Percentiles rank a stretch among this genome's conserved stretches.
These are phyloP conservation scores for Leptinotarsa lineolata DNA, from an alignment of 1,140 invertebrate genomes.

Conservation along the genomic window DNA sequence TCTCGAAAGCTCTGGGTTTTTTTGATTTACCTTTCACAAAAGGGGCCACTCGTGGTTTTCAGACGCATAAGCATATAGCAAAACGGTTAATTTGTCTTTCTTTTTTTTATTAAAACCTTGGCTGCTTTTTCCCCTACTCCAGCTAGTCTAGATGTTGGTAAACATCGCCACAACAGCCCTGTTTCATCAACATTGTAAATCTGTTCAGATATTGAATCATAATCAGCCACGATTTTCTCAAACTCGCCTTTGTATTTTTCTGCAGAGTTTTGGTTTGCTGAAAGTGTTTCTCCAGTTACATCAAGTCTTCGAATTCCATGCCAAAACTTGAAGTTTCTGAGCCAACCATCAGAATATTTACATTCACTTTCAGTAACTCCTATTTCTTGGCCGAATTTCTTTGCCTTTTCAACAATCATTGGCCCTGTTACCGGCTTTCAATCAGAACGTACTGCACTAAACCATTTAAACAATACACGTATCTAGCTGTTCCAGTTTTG, in stretches of 20 bases:
- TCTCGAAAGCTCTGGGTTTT: slow-evolving; percentile 39
- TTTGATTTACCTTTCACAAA: slow-evolving; percentile 44
- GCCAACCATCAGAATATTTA: slow-evolving; percentile 45
- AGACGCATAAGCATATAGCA: slow-evolving; percentile 17
- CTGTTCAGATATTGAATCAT: not conserved
- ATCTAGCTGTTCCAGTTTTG: slow-evolving; percentile 1
- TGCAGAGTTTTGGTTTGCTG: slow-evolving; percentile 15
- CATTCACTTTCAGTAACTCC: slow-evolving; percentile 1
- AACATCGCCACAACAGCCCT: slow-evolving; percentile 24
- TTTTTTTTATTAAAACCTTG: not conserved
- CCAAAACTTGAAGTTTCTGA: slow-evolving; percentile 50
- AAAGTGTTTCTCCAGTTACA: slow-evolving; percentile 25
- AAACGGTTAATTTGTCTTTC: slow-evolving; percentile 22
- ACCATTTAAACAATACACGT: slow-evolving; percentile 20
- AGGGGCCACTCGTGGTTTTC: slow-evolving; percentile 24
- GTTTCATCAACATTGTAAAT: slow-evolving; percentile 32
- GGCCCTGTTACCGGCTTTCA: slow-evolving; percentile 42
- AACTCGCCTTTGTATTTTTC: slow-evolving; percentile 21
- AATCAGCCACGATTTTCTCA: not conserved
- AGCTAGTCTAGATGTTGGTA: slow-evolving; percentile 16
- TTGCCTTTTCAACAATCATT: slow-evolving; percentile 49
- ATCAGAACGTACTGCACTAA: slow-evolving; percentile 9
- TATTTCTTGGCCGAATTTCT: slow-evolving; percentile 46
- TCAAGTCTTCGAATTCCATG: slow-evolving; percentile 42
- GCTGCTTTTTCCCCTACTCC: not conserved